phyloP scores from a whole-genome alignment of 2,113 vertebrate genomes.

The Tachycineta bicolor region DNA sequence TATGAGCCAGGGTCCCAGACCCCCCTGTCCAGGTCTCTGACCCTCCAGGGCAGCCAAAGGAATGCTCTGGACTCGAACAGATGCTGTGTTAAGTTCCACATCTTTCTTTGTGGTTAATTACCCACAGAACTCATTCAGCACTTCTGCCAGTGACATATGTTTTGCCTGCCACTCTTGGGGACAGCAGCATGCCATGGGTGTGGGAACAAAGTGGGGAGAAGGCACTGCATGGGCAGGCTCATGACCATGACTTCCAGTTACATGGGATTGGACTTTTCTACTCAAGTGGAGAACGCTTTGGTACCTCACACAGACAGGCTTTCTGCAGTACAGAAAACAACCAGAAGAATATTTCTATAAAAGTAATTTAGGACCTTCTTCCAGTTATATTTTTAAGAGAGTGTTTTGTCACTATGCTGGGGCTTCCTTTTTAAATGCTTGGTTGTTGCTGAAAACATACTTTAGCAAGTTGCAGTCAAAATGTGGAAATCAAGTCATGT shows the following conservation, averaged over 20 bases:
- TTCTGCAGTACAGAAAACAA: neutral
- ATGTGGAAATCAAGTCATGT: neutral
- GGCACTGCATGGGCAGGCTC: rapidly evolving
- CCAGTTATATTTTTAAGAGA: neutral
- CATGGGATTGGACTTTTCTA: neutral
- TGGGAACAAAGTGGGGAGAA: rapidly evolving
- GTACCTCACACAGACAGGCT: neutral
- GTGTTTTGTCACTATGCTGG: neutral
- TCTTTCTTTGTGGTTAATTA: neutral
- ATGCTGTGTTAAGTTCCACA: neutral
- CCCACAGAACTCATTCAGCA: neutral
- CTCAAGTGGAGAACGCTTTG: neutral
- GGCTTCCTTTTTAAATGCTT: neutral
- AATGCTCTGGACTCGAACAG: no score
- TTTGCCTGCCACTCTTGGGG: neutral
- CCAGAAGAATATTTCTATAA: neutral
- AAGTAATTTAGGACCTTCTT: neutral
- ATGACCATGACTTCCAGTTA: neutral
- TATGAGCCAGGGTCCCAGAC: no score
- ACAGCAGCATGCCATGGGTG: rapidly evolving
- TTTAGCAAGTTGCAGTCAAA: neutral
- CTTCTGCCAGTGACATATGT: neutral
- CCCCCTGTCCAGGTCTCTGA: no score
- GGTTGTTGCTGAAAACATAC: neutral
- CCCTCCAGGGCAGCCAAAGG: no score